Conservation (phyloP, 2,888 invertebrate genomes). For the Emmelina monodactyla region DNA sequence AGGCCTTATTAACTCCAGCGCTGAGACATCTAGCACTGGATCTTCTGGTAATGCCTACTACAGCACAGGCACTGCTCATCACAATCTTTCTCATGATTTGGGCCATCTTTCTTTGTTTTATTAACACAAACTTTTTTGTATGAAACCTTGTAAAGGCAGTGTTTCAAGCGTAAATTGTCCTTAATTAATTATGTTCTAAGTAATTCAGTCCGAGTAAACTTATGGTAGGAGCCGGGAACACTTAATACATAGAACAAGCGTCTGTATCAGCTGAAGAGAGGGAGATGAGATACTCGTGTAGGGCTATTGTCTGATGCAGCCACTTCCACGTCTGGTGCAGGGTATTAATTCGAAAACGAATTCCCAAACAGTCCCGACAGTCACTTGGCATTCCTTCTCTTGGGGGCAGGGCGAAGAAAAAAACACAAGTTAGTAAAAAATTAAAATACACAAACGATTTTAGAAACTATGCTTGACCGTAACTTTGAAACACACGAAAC, state of each 20-base stretch:
- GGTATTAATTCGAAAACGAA: conserved; percentile 86
- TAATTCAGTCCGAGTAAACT: not conserved
- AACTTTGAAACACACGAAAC: conserved; percentile 12
- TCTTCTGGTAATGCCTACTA: conserved; percentile 45
- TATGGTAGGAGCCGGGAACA: not conserved
- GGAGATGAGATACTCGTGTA: conserved; percentile 87
- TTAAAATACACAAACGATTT: conserved; percentile 19
- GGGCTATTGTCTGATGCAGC: conserved; percentile 88
- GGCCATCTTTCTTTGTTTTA: too few species aligned
- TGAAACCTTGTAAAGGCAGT: conserved; percentile 39
- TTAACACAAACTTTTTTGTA: conserved; percentile 65
- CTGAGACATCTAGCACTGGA: conserved; percentile 37
- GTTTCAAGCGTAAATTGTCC: conserved; percentile 32
- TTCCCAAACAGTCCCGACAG: conserved; percentile 85
- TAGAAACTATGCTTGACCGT: conserved; percentile 9
- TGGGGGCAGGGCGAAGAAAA: conserved; percentile 55
- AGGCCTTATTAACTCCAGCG: conserved; percentile 27
- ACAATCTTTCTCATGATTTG: conserved; percentile 53
- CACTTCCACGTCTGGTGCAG: conserved; percentile 95
- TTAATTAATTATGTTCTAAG: not conserved
- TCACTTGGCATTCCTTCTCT: conserved; percentile 71
- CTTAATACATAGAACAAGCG: conserved; percentile 41
- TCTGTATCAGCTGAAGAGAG: conserved; percentile 79
- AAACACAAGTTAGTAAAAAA: conserved; percentile 45
- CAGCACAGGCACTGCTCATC: conserved; percentile 39